These are phyloP conservation scores for Notodonta dromedarius DNA, from an alignment of 2,888 invertebrate species.

Conservation along the genomic window DNA sequence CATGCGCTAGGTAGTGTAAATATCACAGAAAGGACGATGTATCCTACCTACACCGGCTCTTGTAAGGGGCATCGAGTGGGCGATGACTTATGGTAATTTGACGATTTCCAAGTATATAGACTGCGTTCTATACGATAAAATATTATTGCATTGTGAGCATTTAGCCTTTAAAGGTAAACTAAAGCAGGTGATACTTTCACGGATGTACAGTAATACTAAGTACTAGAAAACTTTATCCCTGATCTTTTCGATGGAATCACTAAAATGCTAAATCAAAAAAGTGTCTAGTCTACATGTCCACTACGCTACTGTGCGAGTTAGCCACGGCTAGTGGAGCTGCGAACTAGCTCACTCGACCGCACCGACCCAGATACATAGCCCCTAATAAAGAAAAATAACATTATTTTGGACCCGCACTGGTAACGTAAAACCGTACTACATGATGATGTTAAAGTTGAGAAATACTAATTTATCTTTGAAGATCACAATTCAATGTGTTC, in stretches of 20 bases:
- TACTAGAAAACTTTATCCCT: too few species aligned
- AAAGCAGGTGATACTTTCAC: too few species aligned
- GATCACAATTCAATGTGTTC: too few species aligned
- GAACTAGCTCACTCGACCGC: conserved; percentile 13
- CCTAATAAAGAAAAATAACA: neutral
- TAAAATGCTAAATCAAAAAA: neutral
- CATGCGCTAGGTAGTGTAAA: conserved; percentile 34
- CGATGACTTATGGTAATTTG: neutral
- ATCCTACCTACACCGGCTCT: neutral
- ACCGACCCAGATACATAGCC: conserved; percentile 7
- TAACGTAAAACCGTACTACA: too few species aligned
- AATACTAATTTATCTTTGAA: too few species aligned
- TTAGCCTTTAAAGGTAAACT: too few species aligned
- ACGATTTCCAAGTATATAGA: too few species aligned
- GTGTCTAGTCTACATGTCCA: neutral
- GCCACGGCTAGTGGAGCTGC: conserved; percentile 4
- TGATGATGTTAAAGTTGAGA: too few species aligned
- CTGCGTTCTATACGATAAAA: too few species aligned
- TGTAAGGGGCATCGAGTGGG: neutral
- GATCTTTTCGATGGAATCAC: too few species aligned
- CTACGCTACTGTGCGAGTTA: neutral
- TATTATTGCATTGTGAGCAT: too few species aligned
- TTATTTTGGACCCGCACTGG: neutral
- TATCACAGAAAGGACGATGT: conserved; percentile 7
- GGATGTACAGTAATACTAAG: too few species aligned